These are phyloP conservation scores for Styela plicata DNA, from an alignment of 23 tunicate species.

Conservation along the genomic window DNA sequence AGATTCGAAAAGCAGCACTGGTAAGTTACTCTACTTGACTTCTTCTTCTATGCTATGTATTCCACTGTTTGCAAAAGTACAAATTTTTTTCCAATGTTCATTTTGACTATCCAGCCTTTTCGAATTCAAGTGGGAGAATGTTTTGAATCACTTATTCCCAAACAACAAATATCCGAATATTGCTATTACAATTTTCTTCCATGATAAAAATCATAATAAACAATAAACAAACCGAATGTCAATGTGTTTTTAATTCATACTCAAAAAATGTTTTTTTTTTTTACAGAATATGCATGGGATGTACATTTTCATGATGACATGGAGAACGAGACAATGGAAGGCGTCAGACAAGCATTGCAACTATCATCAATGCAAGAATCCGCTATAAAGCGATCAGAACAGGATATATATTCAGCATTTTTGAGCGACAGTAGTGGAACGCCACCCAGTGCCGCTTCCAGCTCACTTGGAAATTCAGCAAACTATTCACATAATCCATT, in stretches of 20 bases:
- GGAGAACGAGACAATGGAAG: slow-evolving; percentile 20
- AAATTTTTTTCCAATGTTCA: too few species aligned
- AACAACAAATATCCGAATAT: too few species aligned
- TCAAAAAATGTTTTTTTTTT: too few species aligned
- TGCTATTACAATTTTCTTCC: too few species aligned
- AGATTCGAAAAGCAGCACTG: not conserved
- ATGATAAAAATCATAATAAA: too few species aligned
- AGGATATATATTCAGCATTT: slow-evolving; percentile 17
- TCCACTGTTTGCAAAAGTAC: too few species aligned
- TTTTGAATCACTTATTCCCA: too few species aligned
- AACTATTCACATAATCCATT: not conserved
- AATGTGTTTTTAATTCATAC: too few species aligned
- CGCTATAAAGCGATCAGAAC: slow-evolving; percentile 1
- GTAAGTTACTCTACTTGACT: not conserved
- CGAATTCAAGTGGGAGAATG: too few species aligned
- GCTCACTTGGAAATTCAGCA: not conserved
- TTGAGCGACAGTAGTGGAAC: not conserved
- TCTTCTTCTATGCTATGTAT: too few species aligned
- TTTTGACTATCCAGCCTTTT: too few species aligned
- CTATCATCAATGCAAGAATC: slow-evolving; percentile 30
- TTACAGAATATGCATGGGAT: slow-evolving; percentile 21
- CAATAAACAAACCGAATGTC: too few species aligned
- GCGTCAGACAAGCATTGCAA: slow-evolving; percentile 27
- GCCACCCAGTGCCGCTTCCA: not conserved
- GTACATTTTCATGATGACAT: slow-evolving; percentile 15